phyloP scores from a whole-genome alignment of 2,113 vertebrate genomes.

The Neofelis nebulosa region DNA sequence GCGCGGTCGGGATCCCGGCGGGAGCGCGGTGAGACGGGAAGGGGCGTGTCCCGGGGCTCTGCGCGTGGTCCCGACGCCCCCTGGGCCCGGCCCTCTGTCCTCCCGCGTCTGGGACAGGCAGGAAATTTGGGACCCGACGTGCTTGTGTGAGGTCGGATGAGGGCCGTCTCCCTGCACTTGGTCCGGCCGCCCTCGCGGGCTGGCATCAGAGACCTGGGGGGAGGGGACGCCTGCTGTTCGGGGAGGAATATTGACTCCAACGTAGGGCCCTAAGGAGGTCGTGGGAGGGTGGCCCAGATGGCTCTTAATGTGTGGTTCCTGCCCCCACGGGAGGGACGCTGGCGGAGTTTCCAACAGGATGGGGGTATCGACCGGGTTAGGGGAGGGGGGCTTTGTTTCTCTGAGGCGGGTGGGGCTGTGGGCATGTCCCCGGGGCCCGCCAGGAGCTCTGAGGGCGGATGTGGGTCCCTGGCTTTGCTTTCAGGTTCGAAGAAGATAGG shows the following conservation, averaged over 20 bases:
- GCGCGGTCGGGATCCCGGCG: neutral
- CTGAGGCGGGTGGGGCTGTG: neutral
- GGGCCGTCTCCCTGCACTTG: neutral
- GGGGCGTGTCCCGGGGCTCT: fast-evolving
- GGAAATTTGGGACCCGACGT: neutral
- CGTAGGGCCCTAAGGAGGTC: neutral
- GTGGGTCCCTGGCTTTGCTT: neutral
- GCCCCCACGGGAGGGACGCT: neutral
- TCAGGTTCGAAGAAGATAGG: neutral
- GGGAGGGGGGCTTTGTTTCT: neutral
- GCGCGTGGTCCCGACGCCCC: neutral
- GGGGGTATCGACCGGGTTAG: no score
- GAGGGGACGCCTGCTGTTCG: neutral
- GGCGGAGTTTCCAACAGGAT: neutral
- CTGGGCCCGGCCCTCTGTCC: no score
- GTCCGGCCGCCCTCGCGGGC: neutral
- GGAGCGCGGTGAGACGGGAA: neutral
- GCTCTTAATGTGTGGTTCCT: neutral
- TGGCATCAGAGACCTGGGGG: neutral
- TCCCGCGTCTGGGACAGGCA: neutral
- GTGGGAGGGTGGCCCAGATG: neutral
- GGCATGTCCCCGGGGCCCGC: neutral
- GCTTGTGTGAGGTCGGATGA: neutral
- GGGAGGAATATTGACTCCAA: neutral
- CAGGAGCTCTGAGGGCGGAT: neutral